Evolutionary conservation across 1,140 invertebrate genomes (phyloP).

Genomic region (Odontomachus brunneus): DNA sequence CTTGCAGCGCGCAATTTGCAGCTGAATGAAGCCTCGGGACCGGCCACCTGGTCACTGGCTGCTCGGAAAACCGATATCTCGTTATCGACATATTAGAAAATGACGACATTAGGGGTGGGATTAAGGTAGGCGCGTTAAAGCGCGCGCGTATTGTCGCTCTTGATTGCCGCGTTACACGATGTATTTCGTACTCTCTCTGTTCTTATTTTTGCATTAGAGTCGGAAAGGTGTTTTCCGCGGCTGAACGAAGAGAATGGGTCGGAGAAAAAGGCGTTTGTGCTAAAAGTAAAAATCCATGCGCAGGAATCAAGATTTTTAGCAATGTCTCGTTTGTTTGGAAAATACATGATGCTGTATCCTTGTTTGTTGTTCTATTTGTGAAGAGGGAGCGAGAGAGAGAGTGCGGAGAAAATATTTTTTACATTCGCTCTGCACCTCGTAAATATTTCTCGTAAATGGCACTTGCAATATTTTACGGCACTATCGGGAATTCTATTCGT

Average conservation of each 20-base stretch:
- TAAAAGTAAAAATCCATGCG: not conserved
- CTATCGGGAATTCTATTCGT: not conserved
- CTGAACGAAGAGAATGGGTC: no score
- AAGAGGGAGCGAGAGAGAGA: not conserved
- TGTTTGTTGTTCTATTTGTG: not conserved
- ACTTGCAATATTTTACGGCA: constrained; percentile 10
- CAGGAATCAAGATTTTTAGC: no score
- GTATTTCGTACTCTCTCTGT: not conserved
- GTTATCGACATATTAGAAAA: constrained; percentile 39
- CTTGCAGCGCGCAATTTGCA: constrained; percentile 24
- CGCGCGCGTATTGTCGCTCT: not conserved
- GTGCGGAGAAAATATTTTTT: not conserved
- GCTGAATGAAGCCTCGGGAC: constrained; percentile 15
- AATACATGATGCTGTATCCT: not conserved
- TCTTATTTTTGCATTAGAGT: not conserved
- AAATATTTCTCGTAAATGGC: constrained; percentile 3
- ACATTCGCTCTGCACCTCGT: not conserved
- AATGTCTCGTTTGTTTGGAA: not conserved
- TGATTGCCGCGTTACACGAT: not conserved
- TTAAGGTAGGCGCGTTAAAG: constrained; percentile 12
- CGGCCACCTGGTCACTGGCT: not conserved
- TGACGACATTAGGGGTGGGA: not conserved
- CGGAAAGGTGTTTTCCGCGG: no score
- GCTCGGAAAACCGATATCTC: constrained; percentile 42
- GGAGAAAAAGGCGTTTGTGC: not conserved